Conservation (phyloP, 2,888 invertebrate species). For the Drosophila anomalipes region DNA sequence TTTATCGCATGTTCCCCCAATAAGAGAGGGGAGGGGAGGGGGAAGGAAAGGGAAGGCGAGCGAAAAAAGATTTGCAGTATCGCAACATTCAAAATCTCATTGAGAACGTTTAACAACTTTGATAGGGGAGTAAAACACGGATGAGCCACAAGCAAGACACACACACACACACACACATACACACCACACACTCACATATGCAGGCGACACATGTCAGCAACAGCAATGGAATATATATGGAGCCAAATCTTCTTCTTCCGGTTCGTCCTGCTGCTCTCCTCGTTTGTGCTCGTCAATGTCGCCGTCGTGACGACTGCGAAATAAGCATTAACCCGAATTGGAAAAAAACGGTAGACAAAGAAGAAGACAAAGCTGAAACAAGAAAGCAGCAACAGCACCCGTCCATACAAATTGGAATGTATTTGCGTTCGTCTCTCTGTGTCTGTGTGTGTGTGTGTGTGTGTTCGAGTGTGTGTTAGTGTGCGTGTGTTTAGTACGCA, state of each 20-base stretch:
- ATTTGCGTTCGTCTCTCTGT: conserved; percentile 8
- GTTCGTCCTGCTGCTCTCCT: conserved; percentile 19
- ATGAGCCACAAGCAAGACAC: conserved; percentile 41
- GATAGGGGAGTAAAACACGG: conserved; percentile 40
- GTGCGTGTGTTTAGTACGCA: conserved; percentile 21
- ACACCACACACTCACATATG: not conserved
- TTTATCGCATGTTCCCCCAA: not conserved
- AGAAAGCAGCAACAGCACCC: conserved; percentile 25
- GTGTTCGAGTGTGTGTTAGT: conserved; percentile 4
- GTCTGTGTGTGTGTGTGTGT: conserved; percentile 10
- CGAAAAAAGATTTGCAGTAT: conserved; percentile 64
- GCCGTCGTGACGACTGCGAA: conserved; percentile 72
- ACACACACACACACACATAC: conserved; percentile 11
- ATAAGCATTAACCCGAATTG: conserved; percentile 82
- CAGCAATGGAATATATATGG: conserved; percentile 40
- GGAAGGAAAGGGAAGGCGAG: conserved; percentile 3
- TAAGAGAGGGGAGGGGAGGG: not conserved
- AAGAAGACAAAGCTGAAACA: conserved; percentile 20
- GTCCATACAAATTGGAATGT: conserved; percentile 46
- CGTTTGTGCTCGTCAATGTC: conserved; percentile 58
- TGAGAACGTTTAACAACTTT: conserved; percentile 76
- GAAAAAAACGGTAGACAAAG: conserved; percentile 45
- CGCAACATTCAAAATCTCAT: conserved; percentile 79
- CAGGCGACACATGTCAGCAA: conserved; percentile 54
- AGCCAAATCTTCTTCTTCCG: conserved; percentile 24